Conservation (phyloP, 2,113 vertebrate genomes). For the Chunga burmeisteri region DNA sequence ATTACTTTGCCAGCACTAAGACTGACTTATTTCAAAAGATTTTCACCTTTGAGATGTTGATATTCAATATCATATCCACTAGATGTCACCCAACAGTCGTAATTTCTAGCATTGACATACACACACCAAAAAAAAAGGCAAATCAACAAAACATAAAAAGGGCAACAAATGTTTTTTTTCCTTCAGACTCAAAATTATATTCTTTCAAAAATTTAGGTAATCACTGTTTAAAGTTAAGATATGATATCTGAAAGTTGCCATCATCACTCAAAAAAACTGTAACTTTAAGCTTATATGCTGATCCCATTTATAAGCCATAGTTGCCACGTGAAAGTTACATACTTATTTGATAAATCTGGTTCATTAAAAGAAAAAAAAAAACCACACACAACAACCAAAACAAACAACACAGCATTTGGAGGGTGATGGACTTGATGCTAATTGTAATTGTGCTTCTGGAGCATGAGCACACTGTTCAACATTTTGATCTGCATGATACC, state of each 20-base stretch:
- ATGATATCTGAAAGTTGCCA: neutral
- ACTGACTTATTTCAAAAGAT: neutral
- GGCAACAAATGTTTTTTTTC: neutral
- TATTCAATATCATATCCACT: slow-evolving; percentile 47
- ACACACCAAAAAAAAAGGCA: neutral
- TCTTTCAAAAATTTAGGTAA: neutral
- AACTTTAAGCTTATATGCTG: neutral
- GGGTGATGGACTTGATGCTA: neutral
- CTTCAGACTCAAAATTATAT: neutral
- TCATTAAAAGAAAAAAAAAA: neutral
- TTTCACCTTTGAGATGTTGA: neutral
- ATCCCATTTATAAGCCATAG: neutral
- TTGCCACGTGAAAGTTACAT: neutral
- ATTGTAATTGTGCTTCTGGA: neutral
- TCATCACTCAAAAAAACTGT: neutral
- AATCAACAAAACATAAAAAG: neutral
- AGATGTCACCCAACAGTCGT: slow-evolving; percentile 72
- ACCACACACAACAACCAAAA: too few species aligned
- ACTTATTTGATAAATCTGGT: neutral
- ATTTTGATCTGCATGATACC: neutral
- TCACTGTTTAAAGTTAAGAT: neutral
- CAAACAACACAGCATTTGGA: neutral
- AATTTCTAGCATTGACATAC: neutral
- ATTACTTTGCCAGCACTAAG: neutral
- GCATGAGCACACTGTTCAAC: neutral